These are phyloP conservation scores for Lepidurus arcticus DNA, from an alignment of 1,140 invertebrate species.

Conservation along the genomic window DNA sequence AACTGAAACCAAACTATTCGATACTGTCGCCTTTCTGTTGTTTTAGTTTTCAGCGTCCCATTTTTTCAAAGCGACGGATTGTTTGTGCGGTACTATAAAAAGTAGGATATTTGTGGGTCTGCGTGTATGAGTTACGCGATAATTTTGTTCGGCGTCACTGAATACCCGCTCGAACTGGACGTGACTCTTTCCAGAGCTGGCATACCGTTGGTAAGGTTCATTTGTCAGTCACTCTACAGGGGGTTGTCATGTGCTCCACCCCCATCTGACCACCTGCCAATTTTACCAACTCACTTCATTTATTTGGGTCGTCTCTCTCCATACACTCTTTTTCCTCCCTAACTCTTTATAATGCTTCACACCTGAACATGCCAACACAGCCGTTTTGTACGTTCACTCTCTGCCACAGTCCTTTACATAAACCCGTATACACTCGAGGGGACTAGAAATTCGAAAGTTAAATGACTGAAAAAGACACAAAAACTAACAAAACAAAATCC, in stretches of 20 bases:
- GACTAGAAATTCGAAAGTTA: neutral
- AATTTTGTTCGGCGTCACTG: neutral
- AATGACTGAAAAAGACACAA: neutral
- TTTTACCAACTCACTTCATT: conserved; percentile 13
- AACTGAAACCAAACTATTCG: neutral
- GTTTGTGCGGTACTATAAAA: neutral
- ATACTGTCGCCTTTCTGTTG: neutral
- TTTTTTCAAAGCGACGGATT: neutral
- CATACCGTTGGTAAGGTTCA: neutral
- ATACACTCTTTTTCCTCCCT: neutral
- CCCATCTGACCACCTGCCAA: conserved; percentile 20
- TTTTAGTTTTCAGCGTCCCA: neutral
- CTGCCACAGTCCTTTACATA: no score
- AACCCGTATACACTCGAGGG: neutral
- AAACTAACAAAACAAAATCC: neutral
- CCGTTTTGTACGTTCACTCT: no score
- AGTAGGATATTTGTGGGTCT: neutral
- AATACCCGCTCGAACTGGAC: neutral
- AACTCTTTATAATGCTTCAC: neutral
- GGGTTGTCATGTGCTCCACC: conserved; percentile 20
- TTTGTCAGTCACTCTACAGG: neutral
- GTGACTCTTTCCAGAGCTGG: neutral
- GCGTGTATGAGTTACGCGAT: neutral
- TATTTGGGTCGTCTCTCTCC: neutral
- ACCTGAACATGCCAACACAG: neutral